Conservation (phyloP, 2,797 vertebrate genomes). For the Octomys mimax region DNA sequence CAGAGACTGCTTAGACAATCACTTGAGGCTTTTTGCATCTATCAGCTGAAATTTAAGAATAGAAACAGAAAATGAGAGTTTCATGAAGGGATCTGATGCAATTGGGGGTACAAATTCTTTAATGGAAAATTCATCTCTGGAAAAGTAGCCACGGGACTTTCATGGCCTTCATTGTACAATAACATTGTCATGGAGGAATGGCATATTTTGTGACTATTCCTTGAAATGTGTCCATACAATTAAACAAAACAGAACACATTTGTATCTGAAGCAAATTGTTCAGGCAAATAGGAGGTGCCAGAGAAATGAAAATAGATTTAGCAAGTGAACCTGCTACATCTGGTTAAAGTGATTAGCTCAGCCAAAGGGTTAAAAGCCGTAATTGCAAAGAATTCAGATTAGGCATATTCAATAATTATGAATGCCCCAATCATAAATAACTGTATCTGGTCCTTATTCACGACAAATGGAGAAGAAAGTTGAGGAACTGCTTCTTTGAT, state of each 20-base stretch:
- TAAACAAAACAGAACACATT: slow-evolving; percentile 52
- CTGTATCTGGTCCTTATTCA: slow-evolving; percentile 52
- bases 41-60: slow-evolving; percentile 58
- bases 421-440: slow-evolving; percentile 29
- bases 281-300: slow-evolving; percentile 44
- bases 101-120: background rate
- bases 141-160: slow-evolving; percentile 32
- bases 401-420: slow-evolving; percentile 65
- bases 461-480: slow-evolving; percentile 62
- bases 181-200: background rate
- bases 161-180: background rate
- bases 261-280: slow-evolving; percentile 9
- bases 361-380: slow-evolving; percentile 69
- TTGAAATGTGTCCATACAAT: slow-evolving; percentile 5
- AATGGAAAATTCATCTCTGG: slow-evolving; percentile 17
- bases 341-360: slow-evolving; percentile 63
- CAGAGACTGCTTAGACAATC: slow-evolving; percentile 37
- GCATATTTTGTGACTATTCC: background rate
- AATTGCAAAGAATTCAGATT: slow-evolving; percentile 71
- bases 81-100: slow-evolving; percentile 6
- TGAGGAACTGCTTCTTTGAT: slow-evolving; percentile 46
- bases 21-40: background rate
- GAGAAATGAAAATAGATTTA: slow-evolving; percentile 58
- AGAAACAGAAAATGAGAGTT: background rate
- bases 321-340: slow-evolving; percentile 60